Percentiles rank a stretch among this genome's conserved stretches.
Conservation (phyloP, 2,797 vertebrate species). For the Anisognathus igniventris region DNA sequence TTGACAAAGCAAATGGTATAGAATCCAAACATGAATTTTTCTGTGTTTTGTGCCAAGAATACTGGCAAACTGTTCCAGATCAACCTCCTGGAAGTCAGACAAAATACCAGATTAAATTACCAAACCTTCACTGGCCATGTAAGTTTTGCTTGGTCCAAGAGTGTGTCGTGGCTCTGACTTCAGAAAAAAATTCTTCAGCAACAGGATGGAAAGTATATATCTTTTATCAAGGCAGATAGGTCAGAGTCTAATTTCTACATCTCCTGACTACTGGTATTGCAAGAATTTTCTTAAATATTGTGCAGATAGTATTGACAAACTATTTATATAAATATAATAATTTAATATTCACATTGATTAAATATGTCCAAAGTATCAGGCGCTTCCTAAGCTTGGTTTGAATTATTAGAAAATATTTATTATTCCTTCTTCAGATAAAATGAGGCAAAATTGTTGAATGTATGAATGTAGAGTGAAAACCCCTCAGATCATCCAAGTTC, state of each 20-base stretch:
- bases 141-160: neutral
- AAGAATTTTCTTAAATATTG: neutral
- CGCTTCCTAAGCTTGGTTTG: neutral
- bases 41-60: neutral
- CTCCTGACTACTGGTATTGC: neutral
- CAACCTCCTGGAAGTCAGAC: neutral
- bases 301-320: neutral
- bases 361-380: neutral
- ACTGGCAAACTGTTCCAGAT: neutral
- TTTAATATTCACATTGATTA: slow-evolving; percentile 26
- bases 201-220: neutral
- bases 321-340: neutral
- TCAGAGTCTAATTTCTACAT: neutral
- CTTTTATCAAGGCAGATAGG: neutral
- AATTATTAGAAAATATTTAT: neutral
- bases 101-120: neutral
- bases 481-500: neutral
- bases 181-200: neutral
- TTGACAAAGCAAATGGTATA: neutral
- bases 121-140: neutral
- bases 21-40: neutral
- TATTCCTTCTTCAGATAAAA: neutral
- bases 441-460: neutral
- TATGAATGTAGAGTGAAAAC: neutral
- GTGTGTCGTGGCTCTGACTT: neutral